phyloP scores from a whole-genome alignment of 2,797 vertebrate species.

The Rallus crepitans region DNA sequence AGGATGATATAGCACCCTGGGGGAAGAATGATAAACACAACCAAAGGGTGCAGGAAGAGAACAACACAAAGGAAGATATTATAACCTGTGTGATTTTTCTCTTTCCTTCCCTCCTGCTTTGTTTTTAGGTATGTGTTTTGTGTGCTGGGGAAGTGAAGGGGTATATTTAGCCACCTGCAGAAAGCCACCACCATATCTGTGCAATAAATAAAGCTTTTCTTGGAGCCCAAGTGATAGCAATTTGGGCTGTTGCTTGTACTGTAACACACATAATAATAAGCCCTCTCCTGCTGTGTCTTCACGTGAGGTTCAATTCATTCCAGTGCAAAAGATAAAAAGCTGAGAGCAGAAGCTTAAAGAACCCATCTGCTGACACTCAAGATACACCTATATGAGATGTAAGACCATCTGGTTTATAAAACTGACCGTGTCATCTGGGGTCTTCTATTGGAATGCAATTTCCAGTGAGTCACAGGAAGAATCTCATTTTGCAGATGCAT shows the following conservation, averaged over 20 bases:
- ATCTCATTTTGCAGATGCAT: background rate
- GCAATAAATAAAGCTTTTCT: background rate
- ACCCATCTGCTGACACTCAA: background rate
- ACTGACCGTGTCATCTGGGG: background rate
- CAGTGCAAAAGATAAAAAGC: background rate
- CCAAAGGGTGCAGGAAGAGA: background rate
- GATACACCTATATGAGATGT: background rate
- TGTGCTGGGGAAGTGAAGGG: background rate
- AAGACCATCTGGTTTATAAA: background rate
- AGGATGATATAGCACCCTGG: background rate
- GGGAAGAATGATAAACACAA: background rate
- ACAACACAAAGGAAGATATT: background rate
- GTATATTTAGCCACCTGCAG: background rate
- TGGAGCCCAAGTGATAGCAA: background rate
- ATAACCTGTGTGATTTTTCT: background rate
- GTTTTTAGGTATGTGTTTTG: background rate
- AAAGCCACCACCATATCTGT: background rate
- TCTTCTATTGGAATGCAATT: background rate
- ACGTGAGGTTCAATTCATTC: background rate
- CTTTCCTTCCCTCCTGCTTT: background rate
- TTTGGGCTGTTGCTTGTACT: background rate
- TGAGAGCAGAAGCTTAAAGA: background rate
- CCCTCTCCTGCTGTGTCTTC: background rate
- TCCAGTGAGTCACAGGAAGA: background rate
- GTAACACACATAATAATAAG: background rate